Evolutionary conservation across 1,140 invertebrate genomes (phyloP).

Genomic region (Aphelinus certus): DNA sequence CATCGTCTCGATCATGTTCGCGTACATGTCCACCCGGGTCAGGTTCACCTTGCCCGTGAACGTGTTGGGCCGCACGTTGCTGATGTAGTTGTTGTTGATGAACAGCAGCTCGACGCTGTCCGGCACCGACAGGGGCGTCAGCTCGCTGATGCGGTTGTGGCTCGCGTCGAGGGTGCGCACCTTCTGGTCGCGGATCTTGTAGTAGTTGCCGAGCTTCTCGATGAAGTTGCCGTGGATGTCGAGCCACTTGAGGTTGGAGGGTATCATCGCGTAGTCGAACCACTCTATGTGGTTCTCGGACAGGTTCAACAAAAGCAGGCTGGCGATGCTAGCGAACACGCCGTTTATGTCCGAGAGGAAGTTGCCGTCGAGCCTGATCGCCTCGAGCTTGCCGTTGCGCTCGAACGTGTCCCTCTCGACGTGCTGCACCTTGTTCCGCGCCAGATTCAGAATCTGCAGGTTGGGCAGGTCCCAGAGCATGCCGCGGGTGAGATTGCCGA

Average conservation of each 20-base stretch:
- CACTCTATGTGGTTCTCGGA: constrained; percentile 90
- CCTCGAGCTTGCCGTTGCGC: constrained; percentile 80
- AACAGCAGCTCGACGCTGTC: constrained; percentile 88
- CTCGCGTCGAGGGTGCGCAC: constrained; percentile 87
- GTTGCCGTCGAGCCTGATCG: constrained; percentile 86
- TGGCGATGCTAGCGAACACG: constrained; percentile 81
- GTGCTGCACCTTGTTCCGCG: constrained; percentile 86
- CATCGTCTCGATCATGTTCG: constrained; percentile 84
- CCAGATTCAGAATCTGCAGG: constrained; percentile 85
- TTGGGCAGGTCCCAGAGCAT: constrained; percentile 87
- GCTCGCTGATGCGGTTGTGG: constrained; percentile 84
- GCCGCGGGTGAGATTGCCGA: constrained; percentile 83
- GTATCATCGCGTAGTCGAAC: constrained; percentile 91
- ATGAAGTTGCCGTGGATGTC: constrained; percentile 90
- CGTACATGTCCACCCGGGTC: constrained; percentile 87
- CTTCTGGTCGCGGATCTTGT: constrained; percentile 73
- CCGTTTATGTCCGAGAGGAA: constrained; percentile 87
- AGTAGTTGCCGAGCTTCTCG: constrained; percentile 85
- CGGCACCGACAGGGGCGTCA: constrained; percentile 83
- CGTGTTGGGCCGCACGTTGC: constrained; percentile 81
- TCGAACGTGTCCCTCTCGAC: constrained; percentile 86
- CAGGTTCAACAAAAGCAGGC: constrained; percentile 86
- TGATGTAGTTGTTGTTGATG: constrained; percentile 90
- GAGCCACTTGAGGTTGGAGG: constrained; percentile 87
- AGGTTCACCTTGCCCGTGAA: constrained; percentile 86